Percentiles rank a stretch among this genome's conserved stretches.
These are phyloP conservation scores for Acanthosoma haemorrhoidale DNA, from an alignment of 2,888 invertebrate genomes.

Conservation along the genomic window DNA sequence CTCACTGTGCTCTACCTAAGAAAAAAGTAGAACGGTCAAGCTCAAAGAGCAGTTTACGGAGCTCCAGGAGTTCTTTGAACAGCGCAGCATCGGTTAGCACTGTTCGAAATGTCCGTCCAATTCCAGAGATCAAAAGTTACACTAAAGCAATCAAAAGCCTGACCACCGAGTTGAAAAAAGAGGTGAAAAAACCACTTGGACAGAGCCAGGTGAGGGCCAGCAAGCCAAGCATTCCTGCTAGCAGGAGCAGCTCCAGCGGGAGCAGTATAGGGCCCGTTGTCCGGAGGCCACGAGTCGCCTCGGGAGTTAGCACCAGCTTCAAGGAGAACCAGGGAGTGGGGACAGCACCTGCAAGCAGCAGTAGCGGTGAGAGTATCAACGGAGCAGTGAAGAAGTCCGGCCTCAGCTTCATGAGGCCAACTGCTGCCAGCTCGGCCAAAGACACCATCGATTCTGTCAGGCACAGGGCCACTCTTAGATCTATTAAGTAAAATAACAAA, in stretches of 20 bases:
- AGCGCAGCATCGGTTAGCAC: conserved; percentile 74
- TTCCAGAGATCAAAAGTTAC: conserved; percentile 47
- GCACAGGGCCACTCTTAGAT: conserved; percentile 31
- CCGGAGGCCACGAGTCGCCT: conserved; percentile 39
- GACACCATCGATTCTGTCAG: conserved; percentile 45
- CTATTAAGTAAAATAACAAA: conserved; percentile 28
- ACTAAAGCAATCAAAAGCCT: conserved; percentile 51
- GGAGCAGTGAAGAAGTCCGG: conserved; percentile 43
- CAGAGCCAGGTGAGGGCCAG: conserved; percentile 43
- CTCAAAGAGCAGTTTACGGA: conserved; percentile 71
- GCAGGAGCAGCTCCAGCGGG: conserved; percentile 56
- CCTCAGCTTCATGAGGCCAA: conserved; percentile 80
- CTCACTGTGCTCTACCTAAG: conserved; percentile 25
- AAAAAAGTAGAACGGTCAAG: conserved; percentile 54
- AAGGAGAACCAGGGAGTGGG: conserved; percentile 49
- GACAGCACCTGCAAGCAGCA: conserved; percentile 52
- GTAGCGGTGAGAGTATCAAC: conserved; percentile 50
- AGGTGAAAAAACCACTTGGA: conserved; percentile 42
- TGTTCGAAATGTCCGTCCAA: conserved; percentile 62
- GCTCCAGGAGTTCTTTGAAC: conserved; percentile 77
- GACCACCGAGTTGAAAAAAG: conserved; percentile 46
- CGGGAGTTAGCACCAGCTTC: conserved; percentile 48
- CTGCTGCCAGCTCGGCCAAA: conserved; percentile 76
- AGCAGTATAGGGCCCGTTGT: conserved; percentile 51
- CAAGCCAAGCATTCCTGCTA: conserved; percentile 49